These are phyloP conservation scores for Chloroceryle inda DNA, from an alignment of 2,797 vertebrate genomes.

Conservation along the genomic window DNA sequence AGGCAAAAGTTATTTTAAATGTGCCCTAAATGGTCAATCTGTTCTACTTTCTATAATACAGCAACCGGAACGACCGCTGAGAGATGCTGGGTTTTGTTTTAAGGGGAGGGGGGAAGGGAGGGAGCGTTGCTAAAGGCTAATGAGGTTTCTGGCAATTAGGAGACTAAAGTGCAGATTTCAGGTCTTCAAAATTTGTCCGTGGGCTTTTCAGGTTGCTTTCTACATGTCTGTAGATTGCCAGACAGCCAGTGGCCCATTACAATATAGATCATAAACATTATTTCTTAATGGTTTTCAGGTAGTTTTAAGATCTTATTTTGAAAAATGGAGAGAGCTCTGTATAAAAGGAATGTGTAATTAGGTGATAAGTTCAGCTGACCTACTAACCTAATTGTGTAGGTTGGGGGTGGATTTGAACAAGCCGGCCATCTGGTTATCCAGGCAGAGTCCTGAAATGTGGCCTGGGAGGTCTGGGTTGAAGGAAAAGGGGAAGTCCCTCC, in stretches of 20 bases:
- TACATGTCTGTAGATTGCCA: rapidly evolving
- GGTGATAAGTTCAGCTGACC: not conserved
- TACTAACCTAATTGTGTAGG: conserved; percentile 6
- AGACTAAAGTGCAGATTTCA: not conserved
- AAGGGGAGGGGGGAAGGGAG: not conserved
- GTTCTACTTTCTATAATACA: not conserved
- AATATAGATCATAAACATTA: not conserved
- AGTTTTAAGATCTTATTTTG: not conserved
- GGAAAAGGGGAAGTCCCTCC: not conserved
- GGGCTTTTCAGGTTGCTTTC: not conserved
- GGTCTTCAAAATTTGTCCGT: not conserved
- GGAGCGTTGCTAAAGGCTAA: not conserved
- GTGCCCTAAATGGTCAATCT: not conserved
- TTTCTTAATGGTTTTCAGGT: not conserved
- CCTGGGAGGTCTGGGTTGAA: rapidly evolving
- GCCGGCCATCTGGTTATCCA: not conserved
- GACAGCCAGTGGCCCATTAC: not conserved
- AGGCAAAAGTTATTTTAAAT: not conserved
- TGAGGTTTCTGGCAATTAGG: not conserved
- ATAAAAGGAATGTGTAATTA: not conserved
- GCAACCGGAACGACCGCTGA: not conserved
- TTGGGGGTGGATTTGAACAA: not conserved
- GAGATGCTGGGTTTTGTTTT: not conserved
- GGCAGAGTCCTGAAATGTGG: rapidly evolving
- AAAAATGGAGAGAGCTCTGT: not conserved